Evolutionary conservation across 2,888 invertebrate genomes (phyloP), one percentile per base, ranked within the genome.

Genomic region (Gari tellinella): DNA sequence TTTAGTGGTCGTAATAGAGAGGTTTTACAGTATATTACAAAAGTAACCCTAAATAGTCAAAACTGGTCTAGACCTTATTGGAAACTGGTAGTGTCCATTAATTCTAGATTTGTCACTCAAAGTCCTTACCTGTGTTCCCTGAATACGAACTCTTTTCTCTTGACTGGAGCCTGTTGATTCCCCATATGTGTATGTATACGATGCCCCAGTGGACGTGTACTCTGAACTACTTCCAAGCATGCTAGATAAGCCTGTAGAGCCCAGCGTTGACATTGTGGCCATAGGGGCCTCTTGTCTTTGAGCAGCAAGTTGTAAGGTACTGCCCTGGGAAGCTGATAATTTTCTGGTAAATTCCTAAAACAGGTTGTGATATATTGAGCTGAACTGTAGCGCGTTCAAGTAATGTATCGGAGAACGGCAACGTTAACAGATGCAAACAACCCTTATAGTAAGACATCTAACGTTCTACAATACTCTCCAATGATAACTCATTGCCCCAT

Each of bases 71-170:
- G n/a, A n/a, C n/a, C n/a, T n/a, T n/a, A n/a, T n/a, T n/a, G n/a
- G n/a, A n/a, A n/a, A n/a, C n/a, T n/a, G n/a, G n/a, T n/a, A n/a
- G n/a, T n/a, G n/a, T n/a, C n/a, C n/a, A n/a, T n/a, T n/a, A n/a
- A n/a, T n/a, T n/a, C n/a, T n/a, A n/a, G n/a, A n/a, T n/a, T n/a
- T n/a, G n/a, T n/a, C n/a, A n/a, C n/a, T n/a, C 17, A 15, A 31
- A 53, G 8, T 12, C 46, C 62, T 66, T 70, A 66, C 75, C 73
- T 70, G 49, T 73, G 66, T 73, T 63, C 63, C 60, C 64, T 70
- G 70, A 37, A 78, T 68, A 70, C 73, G 78, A 70, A 78, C 78
- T 62, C 74, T 62, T 74, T 74, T 78, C 23, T 78, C 78, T 15
- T 43, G 31, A 0, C 55, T 58, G 14, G 72, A 72, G 12, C 40